Conservation (phyloP, 2,888 invertebrate genomes). For the Acleris sparsana region DNA sequence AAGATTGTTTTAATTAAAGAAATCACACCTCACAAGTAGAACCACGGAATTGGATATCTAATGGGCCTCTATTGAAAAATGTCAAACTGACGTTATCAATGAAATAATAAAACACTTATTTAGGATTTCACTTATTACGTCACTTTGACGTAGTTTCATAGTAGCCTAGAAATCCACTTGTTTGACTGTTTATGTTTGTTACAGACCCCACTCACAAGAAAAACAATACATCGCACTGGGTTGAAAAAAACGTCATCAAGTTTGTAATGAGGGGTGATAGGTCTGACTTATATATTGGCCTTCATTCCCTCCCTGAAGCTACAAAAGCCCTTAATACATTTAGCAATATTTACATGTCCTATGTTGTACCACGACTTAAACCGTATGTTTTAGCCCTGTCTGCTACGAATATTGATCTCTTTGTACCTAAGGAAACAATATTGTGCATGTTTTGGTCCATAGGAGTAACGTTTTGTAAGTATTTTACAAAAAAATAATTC, state of each 20-base stretch:
- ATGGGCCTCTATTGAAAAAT: too few species aligned
- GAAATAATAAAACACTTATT: too few species aligned
- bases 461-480: constrained; percentile 30
- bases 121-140: too few species aligned
- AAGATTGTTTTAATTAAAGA: too few species aligned
- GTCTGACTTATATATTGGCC: not conserved
- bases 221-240: not conserved
- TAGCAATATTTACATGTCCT: constrained; percentile 4
- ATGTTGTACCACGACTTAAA: not conserved
- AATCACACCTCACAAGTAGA: too few species aligned
- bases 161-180: too few species aligned
- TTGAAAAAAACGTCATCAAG: not conserved
- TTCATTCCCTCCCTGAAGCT: not conserved
- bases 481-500: too few species aligned
- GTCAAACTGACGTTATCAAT: too few species aligned
- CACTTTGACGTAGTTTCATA: too few species aligned
- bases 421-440: constrained; percentile 6
- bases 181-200: too few species aligned
- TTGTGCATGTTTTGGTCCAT: constrained; percentile 14
- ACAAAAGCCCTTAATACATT: constrained; percentile 2
- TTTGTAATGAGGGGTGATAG: not conserved
- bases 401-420: not conserved
- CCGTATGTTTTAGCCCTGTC: not conserved
- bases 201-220: not conserved
- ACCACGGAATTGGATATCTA: too few species aligned